Base-by-base conservation (phyloP, 2,888 invertebrate species). In the Conops quadrifasciatus region DNA sequence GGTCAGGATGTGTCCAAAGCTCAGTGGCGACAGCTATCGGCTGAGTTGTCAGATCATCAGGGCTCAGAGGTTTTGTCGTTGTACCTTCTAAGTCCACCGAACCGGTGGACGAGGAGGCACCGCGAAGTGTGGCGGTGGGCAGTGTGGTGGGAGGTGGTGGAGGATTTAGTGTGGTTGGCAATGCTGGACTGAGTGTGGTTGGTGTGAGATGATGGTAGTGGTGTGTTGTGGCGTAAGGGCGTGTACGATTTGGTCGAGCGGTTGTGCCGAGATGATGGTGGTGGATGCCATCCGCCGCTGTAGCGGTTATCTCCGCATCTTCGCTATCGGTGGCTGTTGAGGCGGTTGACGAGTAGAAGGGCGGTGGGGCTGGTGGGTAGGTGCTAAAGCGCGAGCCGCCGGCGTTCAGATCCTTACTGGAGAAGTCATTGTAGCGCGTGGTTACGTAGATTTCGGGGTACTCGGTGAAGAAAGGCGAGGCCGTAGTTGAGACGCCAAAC, bases 381-480 rank as follows among this genome's bases (percentile, higher is more conserved):
- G 84, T 82, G 21, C 82, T 80, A 65, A 81, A 79, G 43, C 81
- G 75, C 0, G 80, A 81, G 0, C 73, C 70, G 36, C 76, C 73
- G 13, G 78, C 77, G 2, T 81, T 76, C 59, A 81, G 77, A 67
- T 83, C 78, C 51, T 78, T 78, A 56, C 72, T 70, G 43, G 77
- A 76, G 60, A 78, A 74, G 43, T 80, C 80, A 19, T 79, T 75
- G 72, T 79, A 79, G 58, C 79, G 83, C 2, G 84, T 83, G 24
- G 85, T 82, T 21, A 84, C 80, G 45, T 78, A 77, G 3, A 84
- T 81, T 60, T 84, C 84, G 0, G 85, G 85, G 49, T 82, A 83
- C 72, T 86, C 85, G 2, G 85, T 85, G 68, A 85, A 85, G 80
- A 85, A 85, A 3, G 85, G 85, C 7, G 82, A 81, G 30, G 82